Evolutionary conservation across 2,113 vertebrate genomes (phyloP), one percentile per base, ranked within the genome.

Genomic region (Etheostoma spectabile): DNA sequence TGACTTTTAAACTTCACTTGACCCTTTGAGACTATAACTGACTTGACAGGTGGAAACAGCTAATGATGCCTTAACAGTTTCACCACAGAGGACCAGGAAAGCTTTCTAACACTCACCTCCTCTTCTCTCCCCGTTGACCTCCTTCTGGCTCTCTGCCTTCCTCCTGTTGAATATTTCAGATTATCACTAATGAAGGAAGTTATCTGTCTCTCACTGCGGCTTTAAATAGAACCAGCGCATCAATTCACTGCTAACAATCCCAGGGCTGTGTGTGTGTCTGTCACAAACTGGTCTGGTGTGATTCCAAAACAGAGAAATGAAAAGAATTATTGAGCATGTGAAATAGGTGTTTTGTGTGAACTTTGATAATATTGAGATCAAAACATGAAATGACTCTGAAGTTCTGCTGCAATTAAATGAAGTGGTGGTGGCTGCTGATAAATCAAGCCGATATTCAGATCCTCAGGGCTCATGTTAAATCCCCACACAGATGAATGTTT

Each of bases 131-230:
- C 55, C 1, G 0, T 42, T 45, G 2, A 38, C 60, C 73, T 69
- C 62, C 71, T 69, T 45, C 74, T 81, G 76, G 19, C 72, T 60
- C 73, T 61, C 57, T 1, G 42, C 65, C 73, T 52, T 48, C 60
- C 65, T 77, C 59, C 80, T 90, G 80, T 86, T 89, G 85, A 92
- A 91, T 87, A 89, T 90, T 90, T 91, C 80, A 91, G 74, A 49
- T 79, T 77, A 74, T 61, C 56, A 53, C 73, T 89, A 84, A 86
- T 87, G 85, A 87, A 74, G 75, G 85, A 87, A 82, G 80, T 77
- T 76, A 83, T 87, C 82, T n/a, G 53, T 88, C 82, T 86, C 59
- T 85, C 62, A 65, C 84, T 87, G 82, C 52, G 21, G 74, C 67
- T 88, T 84, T 83, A 84, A 86, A 89, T 86, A 91, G 82, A 90